phyloP scores from a whole-genome alignment of 2,113 vertebrate genomes.

The Pardalotus punctatus region DNA sequence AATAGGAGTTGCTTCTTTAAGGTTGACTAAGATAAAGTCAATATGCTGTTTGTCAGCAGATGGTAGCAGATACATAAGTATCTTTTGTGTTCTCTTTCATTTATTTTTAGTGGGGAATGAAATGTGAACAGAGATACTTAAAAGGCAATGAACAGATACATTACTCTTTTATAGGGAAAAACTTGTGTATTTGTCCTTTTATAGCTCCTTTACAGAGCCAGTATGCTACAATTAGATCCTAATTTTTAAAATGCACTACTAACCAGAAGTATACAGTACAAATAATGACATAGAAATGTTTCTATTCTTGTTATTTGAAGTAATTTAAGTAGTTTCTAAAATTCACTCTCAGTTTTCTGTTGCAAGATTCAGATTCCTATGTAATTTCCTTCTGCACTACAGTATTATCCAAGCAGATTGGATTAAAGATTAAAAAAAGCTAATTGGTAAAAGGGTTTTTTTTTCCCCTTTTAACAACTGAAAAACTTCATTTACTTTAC shows the following conservation, averaged over 20 bases:
- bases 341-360: not conserved
- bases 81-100: not conserved
- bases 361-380: not conserved
- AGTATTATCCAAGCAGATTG: not conserved
- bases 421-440: not conserved
- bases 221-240: not conserved
- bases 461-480: not conserved
- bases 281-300: not conserved
- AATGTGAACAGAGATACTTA: not conserved
- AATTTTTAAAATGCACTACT: not conserved
- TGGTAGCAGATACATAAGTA: slow-evolving; percentile 45
- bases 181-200: not conserved
- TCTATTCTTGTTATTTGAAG: not conserved
- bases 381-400: not conserved
- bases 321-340: not conserved
- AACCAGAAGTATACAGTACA: not conserved
- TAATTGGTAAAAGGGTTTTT: not conserved
- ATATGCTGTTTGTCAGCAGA: slow-evolving; percentile 40
- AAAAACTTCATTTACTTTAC: not conserved
- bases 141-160: not conserved
- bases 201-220: not conserved
- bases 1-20: not conserved
- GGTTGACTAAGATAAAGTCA: not conserved
- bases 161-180: not conserved
- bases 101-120: not conserved